phyloP scores from a whole-genome alignment of 1,140 invertebrate species.

The Heliothis virescens region DNA sequence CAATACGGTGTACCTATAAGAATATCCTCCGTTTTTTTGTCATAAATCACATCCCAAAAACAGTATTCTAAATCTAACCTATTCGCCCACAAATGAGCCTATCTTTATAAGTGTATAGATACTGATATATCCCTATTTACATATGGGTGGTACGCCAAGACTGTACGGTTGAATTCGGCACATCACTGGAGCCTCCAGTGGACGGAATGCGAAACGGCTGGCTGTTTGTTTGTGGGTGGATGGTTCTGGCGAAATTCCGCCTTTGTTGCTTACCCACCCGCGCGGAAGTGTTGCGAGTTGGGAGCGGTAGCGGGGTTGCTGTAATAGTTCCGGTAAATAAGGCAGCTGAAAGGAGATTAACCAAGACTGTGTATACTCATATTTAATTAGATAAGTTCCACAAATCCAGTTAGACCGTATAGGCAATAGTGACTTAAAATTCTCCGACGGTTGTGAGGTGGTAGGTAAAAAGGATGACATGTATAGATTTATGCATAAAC shows the following conservation, averaged over 20 bases:
- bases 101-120: neutral
- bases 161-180: constrained; percentile 76
- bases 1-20: too few species aligned
- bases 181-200: constrained; percentile 70
- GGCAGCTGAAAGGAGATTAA: neutral
- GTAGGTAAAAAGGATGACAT: too few species aligned
- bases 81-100: neutral
- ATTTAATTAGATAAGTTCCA: too few species aligned
- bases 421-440: too few species aligned
- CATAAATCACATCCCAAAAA: too few species aligned
- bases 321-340: neutral
- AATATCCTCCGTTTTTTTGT: too few species aligned
- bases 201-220: constrained; percentile 78
- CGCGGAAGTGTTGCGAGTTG: constrained; percentile 42
- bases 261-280: constrained; percentile 80
- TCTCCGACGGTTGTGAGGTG: too few species aligned
- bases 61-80: neutral
- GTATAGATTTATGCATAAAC: too few species aligned
- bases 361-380: too few species aligned
- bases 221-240: constrained; percentile 82
- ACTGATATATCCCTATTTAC: neutral
- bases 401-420: too few species aligned
- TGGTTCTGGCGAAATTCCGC: constrained; percentile 81
- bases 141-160: constrained; percentile 48
- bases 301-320: constrained; percentile 35